Base-by-base conservation (phyloP, 2,797 vertebrate genomes). In the Enteromius unitaeniatus region DNA sequence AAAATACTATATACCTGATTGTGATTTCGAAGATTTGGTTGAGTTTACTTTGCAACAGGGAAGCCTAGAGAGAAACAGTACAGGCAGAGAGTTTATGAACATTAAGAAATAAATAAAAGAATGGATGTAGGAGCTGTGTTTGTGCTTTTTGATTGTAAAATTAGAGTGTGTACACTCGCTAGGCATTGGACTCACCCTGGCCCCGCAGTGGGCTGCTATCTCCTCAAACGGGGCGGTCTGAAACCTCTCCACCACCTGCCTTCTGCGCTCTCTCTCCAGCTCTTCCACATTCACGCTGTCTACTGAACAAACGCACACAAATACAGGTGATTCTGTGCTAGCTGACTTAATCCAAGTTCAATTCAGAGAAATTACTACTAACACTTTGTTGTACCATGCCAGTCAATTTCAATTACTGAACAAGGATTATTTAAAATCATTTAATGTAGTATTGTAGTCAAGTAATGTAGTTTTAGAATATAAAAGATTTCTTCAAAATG, bases 161-260 rank as follows among this genome's bases (percentile, higher is more conserved):
- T 40, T 37, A 40, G 31, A 49, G 4, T 28, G 40, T 26, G 21
- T 51, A 28, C 3, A 14, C 34, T 42, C 23, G 28, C 13, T 55
- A 23, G 40, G 34, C 23, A 45, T 14, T n/a, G 1, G 1, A 90
- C 95, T 95, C 84, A 98, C 97, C 93, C 95, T 88, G 81, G 96
- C 95, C 0, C 96, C 97, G 0, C 97, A 98, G 72, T 95, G 96
- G 4, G 97, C 97, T 0, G 97, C 96, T 0, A 98, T 97, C 78
- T 98, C 97, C 89, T 98, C 97, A 1, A 98, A 98, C 0, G 97
- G 96, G 0, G 97, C 97, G 58, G 96, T 98, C 95, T 97, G 97
- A 83, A 98, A 98, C 84, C 93, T 95, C 89, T 97, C 96, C 78
- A 97, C 94, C 93, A 98, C 91, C 86, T 93, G 93, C 31, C 96